A percentile compares a stretch with the other conserved stretches of the same genome.
These are phyloP conservation scores for Elysia chlorotica DNA, from an alignment of 1,140 invertebrate species.

Conservation along the genomic window DNA sequence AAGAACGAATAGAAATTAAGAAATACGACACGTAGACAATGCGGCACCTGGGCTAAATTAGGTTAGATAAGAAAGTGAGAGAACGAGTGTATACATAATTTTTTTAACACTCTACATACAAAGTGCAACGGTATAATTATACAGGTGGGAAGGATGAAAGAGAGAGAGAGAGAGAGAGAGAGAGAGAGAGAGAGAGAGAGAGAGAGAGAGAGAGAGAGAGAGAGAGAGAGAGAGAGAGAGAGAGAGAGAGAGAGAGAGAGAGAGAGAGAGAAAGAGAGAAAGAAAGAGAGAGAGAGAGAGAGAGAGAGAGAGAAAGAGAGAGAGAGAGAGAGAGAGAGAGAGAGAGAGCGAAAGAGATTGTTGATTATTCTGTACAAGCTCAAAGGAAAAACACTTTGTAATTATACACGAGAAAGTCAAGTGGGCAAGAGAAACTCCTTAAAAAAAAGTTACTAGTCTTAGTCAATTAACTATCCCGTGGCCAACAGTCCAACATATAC, in stretches of 20 bases:
- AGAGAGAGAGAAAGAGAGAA: slow-evolving; percentile 1
- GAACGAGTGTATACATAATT: too few relatives aligned
- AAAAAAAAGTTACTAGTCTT: too few relatives aligned
- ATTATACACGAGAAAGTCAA: too few relatives aligned
- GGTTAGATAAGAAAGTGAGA: slow-evolving; percentile 1
- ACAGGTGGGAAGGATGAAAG: slow-evolving; percentile 7
- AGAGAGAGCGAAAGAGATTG: slow-evolving; percentile 6
- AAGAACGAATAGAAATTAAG: background rate
- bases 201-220: background rate
- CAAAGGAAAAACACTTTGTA: too few relatives aligned
- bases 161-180: slow-evolving; percentile 15
- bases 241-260: background rate
- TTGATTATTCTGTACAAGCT: too few relatives aligned
- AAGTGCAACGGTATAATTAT: too few relatives aligned
- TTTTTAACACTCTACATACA: too few relatives aligned
- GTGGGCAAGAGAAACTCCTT: too few relatives aligned
- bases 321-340: background rate
- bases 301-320: background rate
- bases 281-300: background rate
- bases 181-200: background rate
- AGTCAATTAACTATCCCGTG: too few relatives aligned
- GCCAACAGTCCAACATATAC: too few relatives aligned
- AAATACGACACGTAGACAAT: too few relatives aligned
- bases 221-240: background rate
- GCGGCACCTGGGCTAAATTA: too few relatives aligned